A percentile compares a stretch with the other conserved stretches of the same genome.
These are phyloP conservation scores for Anhinga rufa DNA, from an alignment of 2,113 vertebrate genomes.

Conservation along the genomic window DNA sequence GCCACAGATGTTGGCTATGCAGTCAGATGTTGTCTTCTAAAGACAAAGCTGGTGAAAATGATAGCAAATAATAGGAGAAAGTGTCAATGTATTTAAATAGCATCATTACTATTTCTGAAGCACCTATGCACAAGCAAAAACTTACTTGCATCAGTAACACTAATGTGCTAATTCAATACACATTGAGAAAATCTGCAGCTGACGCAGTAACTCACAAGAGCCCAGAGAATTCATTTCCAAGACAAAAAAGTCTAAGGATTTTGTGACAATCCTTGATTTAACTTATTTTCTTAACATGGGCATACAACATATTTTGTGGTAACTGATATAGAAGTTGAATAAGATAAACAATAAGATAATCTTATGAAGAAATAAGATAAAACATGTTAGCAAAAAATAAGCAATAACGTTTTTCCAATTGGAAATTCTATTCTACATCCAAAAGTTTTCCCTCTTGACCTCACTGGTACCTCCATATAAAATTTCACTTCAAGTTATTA, in stretches of 20 bases:
- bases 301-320: neutral
- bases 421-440: neutral
- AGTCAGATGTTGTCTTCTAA: neutral
- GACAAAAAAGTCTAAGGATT: neutral
- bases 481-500: neutral
- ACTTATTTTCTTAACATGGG: neutral
- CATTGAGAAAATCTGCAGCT: neutral
- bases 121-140: neutral
- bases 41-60: neutral
- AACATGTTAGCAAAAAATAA: neutral
- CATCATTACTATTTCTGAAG: neutral
- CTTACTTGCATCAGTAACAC: neutral
- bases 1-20: neutral
- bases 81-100: neutral
- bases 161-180: neutral
- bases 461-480: neutral
- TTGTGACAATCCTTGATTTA: neutral
- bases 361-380: neutral
- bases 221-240: neutral
- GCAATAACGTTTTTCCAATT: neutral
- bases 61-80: neutral
- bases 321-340: neutral
- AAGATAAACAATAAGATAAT: too few relatives aligned
- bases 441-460: neutral
- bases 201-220: neutral